A percentile compares a stretch with the other conserved stretches of the same genome.
Conservation (phyloP, 2,888 invertebrate species). For the Galerucella calmariensis region DNA sequence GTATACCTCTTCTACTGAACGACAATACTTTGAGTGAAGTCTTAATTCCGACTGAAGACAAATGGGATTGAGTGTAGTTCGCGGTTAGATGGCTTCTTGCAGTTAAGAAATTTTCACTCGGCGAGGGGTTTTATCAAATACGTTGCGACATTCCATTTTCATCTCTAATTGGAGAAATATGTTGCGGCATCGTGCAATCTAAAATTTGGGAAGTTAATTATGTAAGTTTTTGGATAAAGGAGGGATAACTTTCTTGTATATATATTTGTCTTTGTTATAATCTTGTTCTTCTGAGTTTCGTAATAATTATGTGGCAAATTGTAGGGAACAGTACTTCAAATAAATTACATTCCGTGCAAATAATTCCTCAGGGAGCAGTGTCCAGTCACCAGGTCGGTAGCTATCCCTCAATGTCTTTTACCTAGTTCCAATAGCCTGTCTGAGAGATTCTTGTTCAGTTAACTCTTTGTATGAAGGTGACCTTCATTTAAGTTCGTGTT, state of each 20-base stretch:
- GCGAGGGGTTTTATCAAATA: slow-evolving; percentile 15
- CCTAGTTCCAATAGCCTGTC: too few relatives aligned
- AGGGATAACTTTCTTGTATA: background rate
- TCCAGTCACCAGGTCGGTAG: too few relatives aligned
- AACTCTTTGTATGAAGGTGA: too few relatives aligned
- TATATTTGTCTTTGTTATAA: background rate
- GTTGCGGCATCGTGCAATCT: slow-evolving; percentile 14
- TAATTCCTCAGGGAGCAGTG: too few relatives aligned
- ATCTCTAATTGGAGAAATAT: slow-evolving; percentile 21
- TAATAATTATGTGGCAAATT: rapidly evolving
- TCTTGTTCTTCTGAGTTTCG: too few relatives aligned
- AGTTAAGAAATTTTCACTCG: slow-evolving; percentile 12
- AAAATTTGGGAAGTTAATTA: slow-evolving; percentile 4
- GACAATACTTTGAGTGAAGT: slow-evolving; percentile 12
- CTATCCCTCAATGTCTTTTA: too few relatives aligned
- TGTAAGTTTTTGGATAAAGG: slow-evolving; percentile 1
- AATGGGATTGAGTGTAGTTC: slow-evolving; percentile 20
- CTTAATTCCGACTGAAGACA: slow-evolving; percentile 11
- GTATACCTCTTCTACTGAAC: slow-evolving; percentile 12
- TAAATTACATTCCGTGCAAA: too few relatives aligned
- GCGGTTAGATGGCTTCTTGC: slow-evolving; percentile 22
- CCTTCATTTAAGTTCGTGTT: too few relatives aligned
- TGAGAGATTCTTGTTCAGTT: too few relatives aligned
- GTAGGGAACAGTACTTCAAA: too few relatives aligned
- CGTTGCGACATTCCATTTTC: slow-evolving; percentile 20